Percentiles rank a stretch among this genome's conserved stretches.
These are phyloP conservation scores for Danio kyathit DNA, from an alignment of 2,797 vertebrate species.

Conservation along the genomic window DNA sequence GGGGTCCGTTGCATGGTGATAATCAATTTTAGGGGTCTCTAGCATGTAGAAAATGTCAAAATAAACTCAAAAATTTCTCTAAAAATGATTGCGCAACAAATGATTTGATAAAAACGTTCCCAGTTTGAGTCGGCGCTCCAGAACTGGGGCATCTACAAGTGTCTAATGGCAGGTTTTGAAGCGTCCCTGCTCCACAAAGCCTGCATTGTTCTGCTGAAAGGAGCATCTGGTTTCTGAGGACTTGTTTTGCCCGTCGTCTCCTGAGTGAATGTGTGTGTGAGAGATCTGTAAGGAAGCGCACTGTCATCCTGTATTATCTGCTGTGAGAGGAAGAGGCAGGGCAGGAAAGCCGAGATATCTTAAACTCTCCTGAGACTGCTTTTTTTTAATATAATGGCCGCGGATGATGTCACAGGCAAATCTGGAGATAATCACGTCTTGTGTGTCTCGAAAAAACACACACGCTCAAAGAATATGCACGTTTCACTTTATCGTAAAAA, in stretches of 20 bases:
- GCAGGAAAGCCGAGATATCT: slow-evolving; percentile 54
- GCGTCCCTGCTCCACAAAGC: slow-evolving; percentile 38
- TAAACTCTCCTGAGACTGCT: slow-evolving; percentile 34
- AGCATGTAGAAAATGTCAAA: too few species aligned
- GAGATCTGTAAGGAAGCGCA: slow-evolving; percentile 28
- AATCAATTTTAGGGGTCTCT: too few species aligned
- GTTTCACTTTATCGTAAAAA: too few species aligned
- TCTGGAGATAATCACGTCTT: neutral
- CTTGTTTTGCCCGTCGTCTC: slow-evolving; percentile 30
- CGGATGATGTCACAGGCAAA: neutral
- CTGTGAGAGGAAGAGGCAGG: slow-evolving; percentile 51
- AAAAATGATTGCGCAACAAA: neutral
- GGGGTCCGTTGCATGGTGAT: too few species aligned
- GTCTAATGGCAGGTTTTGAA: neutral
- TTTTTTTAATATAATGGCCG: too few species aligned
- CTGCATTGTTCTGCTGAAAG: slow-evolving; percentile 51
- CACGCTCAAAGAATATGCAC: too few species aligned
- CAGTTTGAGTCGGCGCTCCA: neutral
- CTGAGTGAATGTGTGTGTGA: slow-evolving; percentile 32
- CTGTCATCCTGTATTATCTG: slow-evolving; percentile 40
- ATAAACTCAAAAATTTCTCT: too few species aligned
- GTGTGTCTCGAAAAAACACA: too few species aligned
- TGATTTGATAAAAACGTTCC: neutral
- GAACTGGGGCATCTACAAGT: neutral
- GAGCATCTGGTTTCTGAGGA: slow-evolving; percentile 58